A percentile compares a stretch with the other conserved stretches of the same genome.
Evolutionary conservation across 64 coral and sea anemone species (phyloP).

Genomic region (Stylophora pistillata): DNA sequence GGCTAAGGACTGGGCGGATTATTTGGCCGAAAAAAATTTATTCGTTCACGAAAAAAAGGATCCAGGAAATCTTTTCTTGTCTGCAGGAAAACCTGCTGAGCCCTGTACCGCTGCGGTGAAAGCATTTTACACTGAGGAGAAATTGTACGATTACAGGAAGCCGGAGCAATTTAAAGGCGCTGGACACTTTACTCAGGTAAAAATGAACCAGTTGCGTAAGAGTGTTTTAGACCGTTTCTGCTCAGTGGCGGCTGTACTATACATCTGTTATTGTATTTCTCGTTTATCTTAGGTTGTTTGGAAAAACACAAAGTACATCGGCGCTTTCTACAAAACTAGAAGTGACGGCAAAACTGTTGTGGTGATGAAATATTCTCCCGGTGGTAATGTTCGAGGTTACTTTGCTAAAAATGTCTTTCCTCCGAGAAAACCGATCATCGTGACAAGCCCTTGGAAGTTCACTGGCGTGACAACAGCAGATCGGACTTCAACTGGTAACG

Average conservation of each 20-base stretch:
- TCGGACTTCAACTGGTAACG: background rate
- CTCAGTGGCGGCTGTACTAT: too few species aligned
- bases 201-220: background rate
- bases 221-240: background rate
- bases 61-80: conserved; percentile 25
- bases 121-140: conserved; percentile 21
- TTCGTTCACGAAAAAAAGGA: background rate
- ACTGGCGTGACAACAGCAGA: background rate
- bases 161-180: background rate
- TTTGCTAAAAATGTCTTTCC: conserved; percentile 32
- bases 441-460: background rate
- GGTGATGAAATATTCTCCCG: conserved; percentile 25
- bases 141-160: conserved; percentile 28
- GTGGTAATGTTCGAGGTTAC: conserved; percentile 25
- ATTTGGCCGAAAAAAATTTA: conserved; percentile 10
- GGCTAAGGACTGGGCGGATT: background rate
- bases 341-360: conserved; percentile 24
- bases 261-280: background rate
- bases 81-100: background rate
- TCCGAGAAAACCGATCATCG: background rate
- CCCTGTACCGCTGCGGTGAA: conserved; percentile 5
- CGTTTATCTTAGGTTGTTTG: conserved; percentile 17
- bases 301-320: conserved; percentile 46
- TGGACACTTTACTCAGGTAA: conserved; percentile 43
- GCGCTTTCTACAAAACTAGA: conserved; percentile 17